Conservation (phyloP, 2,113 vertebrate species). For the Clinocottus analis region DNA sequence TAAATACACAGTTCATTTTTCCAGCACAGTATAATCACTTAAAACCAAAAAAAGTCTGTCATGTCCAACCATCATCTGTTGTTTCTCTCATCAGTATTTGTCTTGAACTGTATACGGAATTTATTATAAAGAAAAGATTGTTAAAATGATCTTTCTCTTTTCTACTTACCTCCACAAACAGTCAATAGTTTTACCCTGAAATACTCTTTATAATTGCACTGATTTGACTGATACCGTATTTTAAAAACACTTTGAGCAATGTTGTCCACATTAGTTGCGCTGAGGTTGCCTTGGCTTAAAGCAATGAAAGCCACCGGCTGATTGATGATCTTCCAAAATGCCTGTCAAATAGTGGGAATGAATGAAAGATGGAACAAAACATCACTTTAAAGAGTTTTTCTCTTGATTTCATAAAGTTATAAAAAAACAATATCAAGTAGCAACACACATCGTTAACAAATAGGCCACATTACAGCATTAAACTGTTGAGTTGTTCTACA, state of each 20-base stretch:
- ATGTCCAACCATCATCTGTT: background rate
- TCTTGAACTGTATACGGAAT: background rate
- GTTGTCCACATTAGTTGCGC: slow-evolving; percentile 12
- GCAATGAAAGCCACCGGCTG: background rate
- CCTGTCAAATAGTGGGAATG: background rate
- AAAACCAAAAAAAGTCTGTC: slow-evolving; percentile 10
- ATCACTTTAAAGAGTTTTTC: slow-evolving; percentile 15
- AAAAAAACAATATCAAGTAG: background rate
- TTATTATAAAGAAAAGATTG: background rate
- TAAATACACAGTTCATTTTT: slow-evolving; percentile 5
- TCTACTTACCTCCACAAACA: background rate
- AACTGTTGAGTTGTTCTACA: slow-evolving; percentile 48
- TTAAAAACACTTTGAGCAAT: slow-evolving; percentile 6
- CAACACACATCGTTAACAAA: background rate
- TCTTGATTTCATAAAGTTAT: background rate
- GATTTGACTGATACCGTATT: slow-evolving; percentile 23
- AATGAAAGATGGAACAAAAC: slow-evolving; percentile 45
- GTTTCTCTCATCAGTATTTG: slow-evolving; percentile 32
- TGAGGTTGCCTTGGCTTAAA: slow-evolving; percentile 11
- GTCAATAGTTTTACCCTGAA: slow-evolving; percentile 4
- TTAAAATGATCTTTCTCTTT: background rate
- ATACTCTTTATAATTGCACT: slow-evolving; percentile 22
- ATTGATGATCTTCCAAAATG: background rate
- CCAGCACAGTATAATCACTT: slow-evolving; percentile 15
- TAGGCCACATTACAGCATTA: slow-evolving; percentile 26